Evolutionary conservation across 1,140 invertebrate species (phyloP), one percentile per base, ranked within the genome.

Genomic region (Euura saliciscinereae): DNA sequence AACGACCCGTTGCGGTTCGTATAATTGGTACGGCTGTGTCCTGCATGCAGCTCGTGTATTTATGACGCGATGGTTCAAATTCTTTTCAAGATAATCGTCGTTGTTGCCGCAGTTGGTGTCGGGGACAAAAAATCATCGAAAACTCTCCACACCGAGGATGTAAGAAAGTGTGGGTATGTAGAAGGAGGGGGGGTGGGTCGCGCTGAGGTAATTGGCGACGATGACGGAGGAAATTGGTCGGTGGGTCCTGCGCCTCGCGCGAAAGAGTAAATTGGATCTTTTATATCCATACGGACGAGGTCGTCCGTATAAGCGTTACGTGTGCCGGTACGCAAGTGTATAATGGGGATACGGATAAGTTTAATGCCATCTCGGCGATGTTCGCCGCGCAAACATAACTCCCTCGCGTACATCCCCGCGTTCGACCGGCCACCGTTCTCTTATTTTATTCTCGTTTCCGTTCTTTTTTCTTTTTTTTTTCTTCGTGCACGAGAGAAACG

Each of bases 191-290:
- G 13, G 13, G 51, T 59, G 10, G 10, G 51, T 59, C 51, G 51
- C 51, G 51, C 51, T 8, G 10, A 59, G 3, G 51, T 59, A 59
- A 59, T 59, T 59, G 51, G 51, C 51, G 6, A 59, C 51, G 51
- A 59, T 59, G 51, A 59, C 51, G 51, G 51, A 59, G 51, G 51
- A 59, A 59, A 59, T 59, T 59, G 51, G 51, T n/a, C 51, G 51
- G 51, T 59, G 8, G 2, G 8, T 59, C 51, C 13, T 8, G 51
- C 13, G 28, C 28, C 28, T 28, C 28, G 28, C 51, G 51, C 51
- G 3, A 28, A n/a, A 59, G 51, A 59, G 51, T 59, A 59, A 59
- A 59, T 59, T 59, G 51, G 51, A 59, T 59, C 51, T 59, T 59
- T 8, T n/a, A 59, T 59, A 59, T n/a, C 8, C 13, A 59, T 59